These are phyloP conservation scores for Conchocele bisecta DNA, from an alignment of 2,888 invertebrate species.

Conservation along the genomic window DNA sequence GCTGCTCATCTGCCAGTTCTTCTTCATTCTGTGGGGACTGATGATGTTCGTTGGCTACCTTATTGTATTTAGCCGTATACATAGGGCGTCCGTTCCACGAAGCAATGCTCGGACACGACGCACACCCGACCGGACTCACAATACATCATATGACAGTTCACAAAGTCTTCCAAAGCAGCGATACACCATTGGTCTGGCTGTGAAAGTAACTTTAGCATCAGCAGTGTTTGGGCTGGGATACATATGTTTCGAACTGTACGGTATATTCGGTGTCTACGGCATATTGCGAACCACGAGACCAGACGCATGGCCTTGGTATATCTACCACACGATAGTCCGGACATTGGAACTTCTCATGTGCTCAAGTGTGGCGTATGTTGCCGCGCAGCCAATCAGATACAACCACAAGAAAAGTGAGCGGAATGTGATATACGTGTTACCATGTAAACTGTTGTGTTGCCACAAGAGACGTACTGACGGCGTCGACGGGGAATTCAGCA, in stretches of 20 bases:
- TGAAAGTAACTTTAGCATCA: conserved; percentile 94
- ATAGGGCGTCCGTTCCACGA: conserved; percentile 74
- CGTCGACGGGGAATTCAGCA: conserved; percentile 28
- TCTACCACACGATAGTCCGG: conserved; percentile 93
- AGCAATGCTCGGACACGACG: conserved; percentile 73
- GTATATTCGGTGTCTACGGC: conserved; percentile 87
- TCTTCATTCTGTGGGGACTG: conserved; percentile 93
- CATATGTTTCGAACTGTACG: conserved; percentile 93
- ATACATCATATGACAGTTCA: conserved; percentile 15
- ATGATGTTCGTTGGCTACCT: conserved; percentile 93
- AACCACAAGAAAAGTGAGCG: conserved; percentile 46
- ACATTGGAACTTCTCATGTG: conserved; percentile 94
- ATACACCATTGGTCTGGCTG: conserved; percentile 90
- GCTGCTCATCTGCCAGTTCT: conserved; percentile 87
- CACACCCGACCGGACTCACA: conserved; percentile 27
- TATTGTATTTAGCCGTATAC: conserved; percentile 77
- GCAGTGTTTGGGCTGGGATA: conserved; percentile 92
- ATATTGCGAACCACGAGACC: conserved; percentile 81
- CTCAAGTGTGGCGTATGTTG: conserved; percentile 91
- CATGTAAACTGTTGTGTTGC: conserved; percentile 57
- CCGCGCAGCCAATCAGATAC: conserved; percentile 86
- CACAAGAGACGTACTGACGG: conserved; percentile 24
- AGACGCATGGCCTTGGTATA: conserved; percentile 93
- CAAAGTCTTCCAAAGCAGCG: conserved; percentile 61
- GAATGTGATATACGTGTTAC: conserved; percentile 40